Base-by-base conservation (phyloP, 2,113 vertebrate genomes). In the Pelusios castaneus region DNA sequence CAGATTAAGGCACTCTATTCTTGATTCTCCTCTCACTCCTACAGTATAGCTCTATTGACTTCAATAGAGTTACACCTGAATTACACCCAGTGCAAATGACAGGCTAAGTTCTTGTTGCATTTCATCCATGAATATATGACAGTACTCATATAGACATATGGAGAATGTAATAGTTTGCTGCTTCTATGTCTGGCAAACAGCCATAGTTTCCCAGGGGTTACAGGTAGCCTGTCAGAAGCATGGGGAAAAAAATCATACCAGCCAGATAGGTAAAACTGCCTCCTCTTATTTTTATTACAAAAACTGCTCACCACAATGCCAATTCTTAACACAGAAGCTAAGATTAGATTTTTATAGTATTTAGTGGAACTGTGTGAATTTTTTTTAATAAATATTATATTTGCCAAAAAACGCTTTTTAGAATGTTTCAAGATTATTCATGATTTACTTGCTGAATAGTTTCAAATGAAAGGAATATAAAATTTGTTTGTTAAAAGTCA, bases 191-290 rank as follows among this genome's bases (percentile, higher is more conserved):
- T 27, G 82, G 13, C 25, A 92, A 89, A 82, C 4, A 86, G 56
- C 82, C 2, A 52, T 0, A 77, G 13, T 7, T 41, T 82, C 89
- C 88, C 84, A 49, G 47, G 89, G 84, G 87, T 38, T 0, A 92
- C 24, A 83, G 76, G 70, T 89, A 52, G 38, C 55, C 54, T 91
- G 19, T 85, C 76, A 91, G 63, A 70, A 90, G 76, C 25, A 92
- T 88, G 92, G 47, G 47, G 47, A n/a, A 92, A 91, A 60, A 91
- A 77, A n/a, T 92, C 90, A 67, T 80, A 92, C 5, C 11, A 96
- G 67, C 2, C 25, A 31, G 81, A 86, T 85, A 93, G 79, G 9
- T 60, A 88, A 31, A 89, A 29, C 22, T 93, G 60, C 19, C 90
- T 87, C 31, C 21, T 88, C 70, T 82, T 82, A 67, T 43, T 70